A percentile compares a stretch with the other conserved stretches of the same genome.
Conservation (phyloP, 2,888 invertebrate genomes). For the Amiota minor region DNA sequence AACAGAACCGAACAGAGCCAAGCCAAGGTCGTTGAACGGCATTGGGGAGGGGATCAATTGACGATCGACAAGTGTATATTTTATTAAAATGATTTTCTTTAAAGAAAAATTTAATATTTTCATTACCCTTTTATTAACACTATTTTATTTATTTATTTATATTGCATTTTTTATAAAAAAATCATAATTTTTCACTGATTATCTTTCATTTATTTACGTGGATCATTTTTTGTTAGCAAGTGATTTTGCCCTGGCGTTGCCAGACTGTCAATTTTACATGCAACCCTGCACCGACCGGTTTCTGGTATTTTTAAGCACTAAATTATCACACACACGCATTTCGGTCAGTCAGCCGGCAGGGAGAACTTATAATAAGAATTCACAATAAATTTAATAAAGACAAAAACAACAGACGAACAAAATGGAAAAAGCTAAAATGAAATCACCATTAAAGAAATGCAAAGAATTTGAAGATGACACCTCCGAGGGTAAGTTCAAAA, state of each 20-base stretch:
- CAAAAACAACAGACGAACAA: constrained; percentile 2
- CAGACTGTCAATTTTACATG: neutral
- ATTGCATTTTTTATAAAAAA: neutral
- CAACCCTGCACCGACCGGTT: neutral
- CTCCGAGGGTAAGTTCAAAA: constrained; percentile 56
- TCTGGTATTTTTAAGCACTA: neutral
- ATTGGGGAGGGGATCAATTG: constrained; percentile 37
- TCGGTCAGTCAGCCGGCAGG: neutral
- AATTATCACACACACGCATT: neutral
- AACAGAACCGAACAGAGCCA: no score
- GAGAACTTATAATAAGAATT: neutral
- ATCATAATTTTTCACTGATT: neutral
- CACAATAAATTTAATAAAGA: neutral
- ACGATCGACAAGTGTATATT: neutral
- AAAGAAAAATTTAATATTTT: constrained; percentile 2
- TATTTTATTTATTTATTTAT: neutral
- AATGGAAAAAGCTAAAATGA: constrained; percentile 51
- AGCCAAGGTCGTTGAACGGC: constrained; percentile 58
- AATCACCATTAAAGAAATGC: constrained; percentile 42
- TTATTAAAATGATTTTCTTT: neutral
- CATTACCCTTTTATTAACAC: neutral
- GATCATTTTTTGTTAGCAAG: neutral
- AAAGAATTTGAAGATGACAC: constrained; percentile 46
- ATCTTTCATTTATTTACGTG: constrained; percentile 27
- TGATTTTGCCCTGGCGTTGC: neutral